phyloP scores from a whole-genome alignment of 1,140 invertebrate genomes.

The Eumaeus atala region DNA sequence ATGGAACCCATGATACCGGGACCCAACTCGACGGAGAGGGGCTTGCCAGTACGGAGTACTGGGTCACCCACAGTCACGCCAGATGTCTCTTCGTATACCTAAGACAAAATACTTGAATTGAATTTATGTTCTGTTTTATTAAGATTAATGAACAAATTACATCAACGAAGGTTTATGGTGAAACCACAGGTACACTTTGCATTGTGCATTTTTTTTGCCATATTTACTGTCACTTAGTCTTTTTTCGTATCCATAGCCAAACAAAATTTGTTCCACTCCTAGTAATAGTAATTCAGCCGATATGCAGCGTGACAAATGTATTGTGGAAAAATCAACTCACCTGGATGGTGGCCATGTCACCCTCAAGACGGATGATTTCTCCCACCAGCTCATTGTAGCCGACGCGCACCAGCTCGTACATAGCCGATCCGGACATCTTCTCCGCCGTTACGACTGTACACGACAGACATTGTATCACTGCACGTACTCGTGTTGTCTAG shows the following conservation, averaged over 20 bases:
- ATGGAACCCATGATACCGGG: conserved; percentile 99
- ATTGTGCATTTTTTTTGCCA: too few species aligned
- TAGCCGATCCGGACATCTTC: conserved; percentile 99
- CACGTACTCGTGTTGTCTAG: too few species aligned
- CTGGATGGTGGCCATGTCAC: conserved; percentile 99
- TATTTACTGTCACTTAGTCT: too few species aligned
- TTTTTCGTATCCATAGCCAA: too few species aligned
- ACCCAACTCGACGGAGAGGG: conserved; percentile 98
- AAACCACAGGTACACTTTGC: too few species aligned
- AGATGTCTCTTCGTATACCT: conserved; percentile 99
- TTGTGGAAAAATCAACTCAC: conserved; percentile 51
- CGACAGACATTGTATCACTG: conserved; percentile 15
- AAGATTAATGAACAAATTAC: neutral
- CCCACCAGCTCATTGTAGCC: conserved; percentile 98
- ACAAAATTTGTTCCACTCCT: too few species aligned
- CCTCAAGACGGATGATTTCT: conserved; percentile 99
- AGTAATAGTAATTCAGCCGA: too few species aligned
- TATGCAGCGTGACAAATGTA: too few species aligned
- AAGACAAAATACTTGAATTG: neutral
- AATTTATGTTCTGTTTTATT: neutral
- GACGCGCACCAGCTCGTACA: conserved; percentile 99
- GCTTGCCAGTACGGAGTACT: conserved; percentile 97
- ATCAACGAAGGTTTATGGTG: too few species aligned
- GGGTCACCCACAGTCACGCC: conserved; percentile 99
- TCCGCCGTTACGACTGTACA: conserved; percentile 96